Base-by-base conservation (phyloP, 2,888 invertebrate genomes). In the Andrena marginata region DNA sequence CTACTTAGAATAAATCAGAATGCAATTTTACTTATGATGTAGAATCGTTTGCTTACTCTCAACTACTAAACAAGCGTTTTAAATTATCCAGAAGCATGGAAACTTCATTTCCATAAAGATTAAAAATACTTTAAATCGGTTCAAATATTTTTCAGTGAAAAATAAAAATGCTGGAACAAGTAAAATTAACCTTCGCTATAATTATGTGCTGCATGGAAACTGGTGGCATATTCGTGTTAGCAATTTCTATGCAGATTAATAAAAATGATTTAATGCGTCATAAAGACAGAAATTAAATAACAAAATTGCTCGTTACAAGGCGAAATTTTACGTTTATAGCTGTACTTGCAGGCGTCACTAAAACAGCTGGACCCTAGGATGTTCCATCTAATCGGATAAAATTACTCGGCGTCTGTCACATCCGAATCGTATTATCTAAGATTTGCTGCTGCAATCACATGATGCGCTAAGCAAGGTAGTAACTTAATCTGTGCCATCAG, bases 371-470 rank as follows among this genome's bases (percentile, higher is more conserved):
- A 3, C 35, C 20, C 29, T 48, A 70, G 42, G 35, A 59, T 35
- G 63, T 16, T 29, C 5, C 26, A 31, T 16, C 59, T 70, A 62
- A 74, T 71, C 20, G 48, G 35, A 79, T 65, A 23, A 67, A 71
- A 70, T 62, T 62, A 70, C 65, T 62, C 13, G 33, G 6, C 33
- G 54, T 35, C 48, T 62, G 65, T 79, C 33, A 31, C 48, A 33
- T 74, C n/a, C 59, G 65, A 56, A 67, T 67, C 26, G 64, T 65
- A 35, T 79, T 74, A 65, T 54, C 73, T 60, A 56, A 77, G 54
- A 33, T 10, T 6, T 51, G 23, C 63, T 31, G 10, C 10, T 62
- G 33, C 60, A 49, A 65, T 65, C 79, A 33, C 48, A 59, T 8
- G 16, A 49, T 23, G 33, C 6, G 16, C n/a, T 13, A 49, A 26